Conservation (phyloP, 30 jellyfish, hydroid and myxozoan species). For the Nemopilema nomurai region DNA sequence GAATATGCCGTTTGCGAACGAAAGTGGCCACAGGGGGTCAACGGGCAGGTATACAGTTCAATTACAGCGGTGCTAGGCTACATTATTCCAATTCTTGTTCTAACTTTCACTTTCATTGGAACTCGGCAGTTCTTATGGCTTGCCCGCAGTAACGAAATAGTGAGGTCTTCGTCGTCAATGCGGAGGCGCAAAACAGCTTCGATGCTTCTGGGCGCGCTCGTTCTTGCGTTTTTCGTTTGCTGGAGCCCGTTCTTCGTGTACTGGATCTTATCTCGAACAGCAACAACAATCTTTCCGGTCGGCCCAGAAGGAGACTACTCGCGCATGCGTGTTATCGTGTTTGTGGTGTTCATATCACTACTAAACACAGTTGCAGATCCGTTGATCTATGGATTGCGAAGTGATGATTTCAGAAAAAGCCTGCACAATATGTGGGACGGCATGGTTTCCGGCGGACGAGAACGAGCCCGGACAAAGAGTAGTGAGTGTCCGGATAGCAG, state of each 20-base stretch:
- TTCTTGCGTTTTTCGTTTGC: conserved; percentile 59
- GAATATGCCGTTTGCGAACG: conserved; percentile 55
- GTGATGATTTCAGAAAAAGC: conserved; percentile 56
- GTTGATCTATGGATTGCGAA: conserved; percentile 56
- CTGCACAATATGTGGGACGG: conserved; percentile 9
- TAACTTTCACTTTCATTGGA: conserved; percentile 52
- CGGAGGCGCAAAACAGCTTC: conserved; percentile 56
- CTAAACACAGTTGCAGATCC: conserved; percentile 76
- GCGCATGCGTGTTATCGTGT: conserved; percentile 51
- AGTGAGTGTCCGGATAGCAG: conserved; percentile 38
- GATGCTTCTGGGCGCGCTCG: conserved; percentile 50
- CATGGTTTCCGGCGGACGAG: conserved; percentile 17
- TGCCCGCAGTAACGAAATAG: background rate
- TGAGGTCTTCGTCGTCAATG: conserved; percentile 14
- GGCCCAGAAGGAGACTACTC: conserved; percentile 70
- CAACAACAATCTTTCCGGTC: conserved; percentile 48
- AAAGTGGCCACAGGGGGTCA: conserved; percentile 54
- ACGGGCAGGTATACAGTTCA: conserved; percentile 42
- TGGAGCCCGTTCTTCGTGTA: conserved; percentile 71
- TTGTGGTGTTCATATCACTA: conserved; percentile 55
- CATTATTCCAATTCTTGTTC: conserved; percentile 35
- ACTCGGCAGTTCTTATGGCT: conserved; percentile 52
- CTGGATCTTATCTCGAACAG: conserved; percentile 79
- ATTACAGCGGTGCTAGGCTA: conserved; percentile 45
- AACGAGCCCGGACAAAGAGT: conserved; percentile 44